Evolutionary conservation across 2,797 vertebrate genomes (phyloP), one percentile per base, ranked within the genome.

Genomic region (Okamejei kenojei): DNA sequence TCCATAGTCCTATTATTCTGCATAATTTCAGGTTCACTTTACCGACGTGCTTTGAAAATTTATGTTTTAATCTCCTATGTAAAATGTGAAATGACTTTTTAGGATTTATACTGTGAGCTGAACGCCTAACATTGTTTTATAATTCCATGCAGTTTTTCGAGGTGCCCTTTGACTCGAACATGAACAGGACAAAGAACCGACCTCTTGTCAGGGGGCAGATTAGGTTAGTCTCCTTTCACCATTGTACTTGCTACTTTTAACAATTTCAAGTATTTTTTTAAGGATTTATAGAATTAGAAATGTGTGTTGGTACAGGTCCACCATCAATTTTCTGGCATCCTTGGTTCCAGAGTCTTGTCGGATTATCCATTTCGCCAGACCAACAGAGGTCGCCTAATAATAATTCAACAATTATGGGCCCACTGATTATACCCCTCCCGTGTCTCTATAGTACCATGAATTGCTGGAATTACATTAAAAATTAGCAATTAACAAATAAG

Each of bases 131-230:
- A 95, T 94, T 95, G 94, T 94, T 11, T 93, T 94, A 45, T 93
- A 68, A 32, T 68, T 93, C 54, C 21, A 76, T 93, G 94, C 98
- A 99, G 99, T 99, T 98, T 96, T 99, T 99, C 93, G 99, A 99
- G 96, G 98, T 99, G 94, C 99, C 99, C 0, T 99, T 99, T 94
- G 99, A 99, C 96, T 99, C 99, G 91, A 99, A 99, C 95, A 99
- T 99, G 99, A 99, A 98, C 96, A 98, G 99, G 93, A 99, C 99
- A 38, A 99, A 99, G 96, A 99, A 98, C 97, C 97, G 99, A 23
- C 99, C 99, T 0, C 97, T 99, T 26, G 99, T 99, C 95, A 96
- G 98, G 95, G 98, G 99, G 94, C 99, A 99, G 95, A 98, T 99
- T 97, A 99, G 99, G 99, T 99, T 97, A 58, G 93, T 86, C 45